Percentiles rank a stretch among this genome's conserved stretches.
phyloP scores from a whole-genome alignment of 2,797 vertebrate genomes.

The Trachurus trachurus region DNA sequence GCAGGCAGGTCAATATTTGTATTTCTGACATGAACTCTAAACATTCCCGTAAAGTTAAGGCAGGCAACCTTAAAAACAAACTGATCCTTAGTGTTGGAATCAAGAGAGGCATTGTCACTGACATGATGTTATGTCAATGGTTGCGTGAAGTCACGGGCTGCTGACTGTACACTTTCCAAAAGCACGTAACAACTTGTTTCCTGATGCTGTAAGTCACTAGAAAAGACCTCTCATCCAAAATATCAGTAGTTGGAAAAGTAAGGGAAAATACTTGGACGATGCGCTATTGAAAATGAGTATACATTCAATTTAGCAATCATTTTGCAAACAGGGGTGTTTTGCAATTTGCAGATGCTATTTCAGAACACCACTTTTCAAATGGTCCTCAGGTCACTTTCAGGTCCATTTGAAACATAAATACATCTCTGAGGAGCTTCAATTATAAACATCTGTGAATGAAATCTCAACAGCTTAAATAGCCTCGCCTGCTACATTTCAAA shows the following conservation, averaged over 20 bases:
- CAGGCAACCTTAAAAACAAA: constrained; percentile 61
- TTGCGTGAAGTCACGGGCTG: constrained; percentile 56
- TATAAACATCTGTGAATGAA: constrained; percentile 19
- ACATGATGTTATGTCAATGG: constrained; percentile 44
- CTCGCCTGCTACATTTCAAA: constrained; percentile 16
- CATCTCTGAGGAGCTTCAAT: constrained; percentile 5
- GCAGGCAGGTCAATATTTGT: constrained; percentile 66
- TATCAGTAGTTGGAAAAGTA: constrained; percentile 23
- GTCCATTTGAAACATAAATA: constrained; percentile 31
- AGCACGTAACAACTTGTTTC: constrained; percentile 57
- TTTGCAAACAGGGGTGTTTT: constrained; percentile 10
- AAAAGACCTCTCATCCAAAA: constrained; percentile 34
- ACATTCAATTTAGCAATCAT: constrained; percentile 25
- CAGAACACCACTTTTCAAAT: constrained; percentile 1
- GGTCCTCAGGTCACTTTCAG: not conserved
- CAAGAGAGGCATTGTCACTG: constrained; percentile 59
- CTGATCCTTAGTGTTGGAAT: constrained; percentile 51
- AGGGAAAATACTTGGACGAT: constrained; percentile 7
- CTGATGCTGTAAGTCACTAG: constrained; percentile 38
- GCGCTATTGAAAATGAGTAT: constrained; percentile 1
- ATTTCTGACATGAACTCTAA: constrained; percentile 49
- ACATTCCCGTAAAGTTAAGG: constrained; percentile 43
- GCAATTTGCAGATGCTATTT: constrained; percentile 35
- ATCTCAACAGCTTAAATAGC: constrained; percentile 9
- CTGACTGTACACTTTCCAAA: constrained; percentile 60